Evolutionary conservation across 2,797 vertebrate genomes (phyloP).

Genomic region (Carcharodon carcharias): DNA sequence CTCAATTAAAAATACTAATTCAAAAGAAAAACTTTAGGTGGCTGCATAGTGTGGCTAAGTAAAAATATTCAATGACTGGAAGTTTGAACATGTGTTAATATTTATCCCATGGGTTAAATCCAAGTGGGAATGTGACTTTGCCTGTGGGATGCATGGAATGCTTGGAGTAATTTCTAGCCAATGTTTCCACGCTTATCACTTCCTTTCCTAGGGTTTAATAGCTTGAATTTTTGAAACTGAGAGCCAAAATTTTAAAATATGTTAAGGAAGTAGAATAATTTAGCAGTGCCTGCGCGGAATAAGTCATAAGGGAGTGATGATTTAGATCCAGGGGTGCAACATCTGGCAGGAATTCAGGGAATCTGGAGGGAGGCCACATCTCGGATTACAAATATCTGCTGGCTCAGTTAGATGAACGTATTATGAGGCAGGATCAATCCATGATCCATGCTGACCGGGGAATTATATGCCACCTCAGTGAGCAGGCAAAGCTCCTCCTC

Average conservation of each 20-base stretch:
- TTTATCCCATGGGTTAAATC: constrained; percentile 5
- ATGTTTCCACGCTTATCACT: not conserved
- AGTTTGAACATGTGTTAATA: not conserved
- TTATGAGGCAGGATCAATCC: not conserved
- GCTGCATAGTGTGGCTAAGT: not conserved
- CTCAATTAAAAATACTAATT: not conserved
- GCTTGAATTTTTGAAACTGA: constrained; percentile 12
- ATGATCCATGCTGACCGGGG: not conserved
- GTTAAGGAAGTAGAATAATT: constrained; percentile 23
- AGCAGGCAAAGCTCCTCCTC: not conserved
- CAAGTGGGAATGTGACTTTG: not conserved
- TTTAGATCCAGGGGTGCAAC: not conserved
- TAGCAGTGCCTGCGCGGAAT: constrained; percentile 19
- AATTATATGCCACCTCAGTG: not conserved
- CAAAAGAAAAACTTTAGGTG: not conserved
- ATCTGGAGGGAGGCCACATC: not conserved
- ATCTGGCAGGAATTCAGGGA: not conserved
- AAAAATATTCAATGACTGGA: not conserved
- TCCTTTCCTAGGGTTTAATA: not conserved
- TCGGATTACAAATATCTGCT: not conserved
- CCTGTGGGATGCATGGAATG: not conserved
- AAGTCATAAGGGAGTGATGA: not conserved
- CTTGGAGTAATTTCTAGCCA: not conserved
- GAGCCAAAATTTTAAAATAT: constrained; percentile 19
- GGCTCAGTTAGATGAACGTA: not conserved